phyloP scores from a whole-genome alignment of 2,888 invertebrate genomes.

The Helobdella robusta region DNA sequence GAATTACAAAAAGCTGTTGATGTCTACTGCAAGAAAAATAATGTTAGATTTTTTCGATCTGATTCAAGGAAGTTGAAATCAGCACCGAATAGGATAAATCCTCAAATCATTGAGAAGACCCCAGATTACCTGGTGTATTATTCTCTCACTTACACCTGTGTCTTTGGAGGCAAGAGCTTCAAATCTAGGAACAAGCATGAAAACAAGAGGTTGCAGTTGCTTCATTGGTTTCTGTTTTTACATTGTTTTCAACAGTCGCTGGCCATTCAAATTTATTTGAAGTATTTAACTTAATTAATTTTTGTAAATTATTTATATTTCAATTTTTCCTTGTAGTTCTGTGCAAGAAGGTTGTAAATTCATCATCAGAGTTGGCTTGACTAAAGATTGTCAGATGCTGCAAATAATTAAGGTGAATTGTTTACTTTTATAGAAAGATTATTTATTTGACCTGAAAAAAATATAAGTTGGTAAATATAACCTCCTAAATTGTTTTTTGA shows the following conservation, averaged over 20 bases:
- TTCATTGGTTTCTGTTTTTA: no score
- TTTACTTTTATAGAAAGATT: no score
- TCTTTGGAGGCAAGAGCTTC: constrained; percentile 20
- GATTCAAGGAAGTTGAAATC: constrained; percentile 12
- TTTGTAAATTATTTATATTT: neutral
- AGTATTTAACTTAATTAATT: no score
- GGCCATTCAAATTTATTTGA: neutral
- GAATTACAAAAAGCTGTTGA: constrained; percentile 14
- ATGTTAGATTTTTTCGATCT: constrained; percentile 6
- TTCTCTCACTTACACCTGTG: constrained; percentile 24
- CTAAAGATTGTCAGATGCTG: constrained; percentile 19
- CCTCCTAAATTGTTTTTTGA: no score
- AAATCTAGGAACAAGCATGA: neutral
- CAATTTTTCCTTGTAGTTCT: constrained; percentile 2
- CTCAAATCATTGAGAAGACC: neutral
- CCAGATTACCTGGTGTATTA: constrained; percentile 17
- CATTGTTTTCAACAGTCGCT: neutral
- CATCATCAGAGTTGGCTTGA: constrained; percentile 10
- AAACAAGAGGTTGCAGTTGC: no score
- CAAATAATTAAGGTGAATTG: constrained; percentile 20
- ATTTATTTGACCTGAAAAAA: no score
- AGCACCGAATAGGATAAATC: constrained; percentile 6
- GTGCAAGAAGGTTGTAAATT: constrained; percentile 12
- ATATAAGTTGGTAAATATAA: no score
- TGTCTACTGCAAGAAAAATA: constrained; percentile 7